Evolutionary conservation across 35 echinoderm and acorn worm genomes (phyloP).

Genomic region (Acanthaster planci): DNA sequence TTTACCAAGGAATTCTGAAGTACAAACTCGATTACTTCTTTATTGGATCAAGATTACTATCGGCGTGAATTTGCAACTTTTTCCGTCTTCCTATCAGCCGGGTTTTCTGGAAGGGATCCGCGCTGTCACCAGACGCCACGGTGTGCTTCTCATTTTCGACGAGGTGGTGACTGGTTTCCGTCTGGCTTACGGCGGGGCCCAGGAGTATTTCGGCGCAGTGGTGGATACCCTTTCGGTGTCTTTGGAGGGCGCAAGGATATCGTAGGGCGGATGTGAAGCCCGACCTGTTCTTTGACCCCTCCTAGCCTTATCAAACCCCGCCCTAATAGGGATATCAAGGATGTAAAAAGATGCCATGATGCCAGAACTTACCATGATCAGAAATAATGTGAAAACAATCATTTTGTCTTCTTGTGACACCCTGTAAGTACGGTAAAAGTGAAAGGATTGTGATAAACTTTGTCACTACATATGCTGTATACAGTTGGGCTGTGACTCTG

Average conservation of each 20-base stretch:
- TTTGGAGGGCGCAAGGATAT: background rate
- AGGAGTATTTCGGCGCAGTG: conserved; percentile 16
- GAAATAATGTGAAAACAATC: too few species aligned
- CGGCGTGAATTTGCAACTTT: background rate
- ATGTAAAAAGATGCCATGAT: too few species aligned
- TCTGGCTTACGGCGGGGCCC: background rate
- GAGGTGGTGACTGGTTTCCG: conserved; percentile 19
- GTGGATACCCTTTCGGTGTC: conserved; percentile 5
- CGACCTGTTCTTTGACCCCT: background rate
- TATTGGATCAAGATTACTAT: too few species aligned
- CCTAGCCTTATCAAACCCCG: background rate
- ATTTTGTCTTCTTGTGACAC: too few species aligned
- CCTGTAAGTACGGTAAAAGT: too few species aligned
- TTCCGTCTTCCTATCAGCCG: background rate
- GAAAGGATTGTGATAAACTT: too few species aligned
- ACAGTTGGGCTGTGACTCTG: too few species aligned
- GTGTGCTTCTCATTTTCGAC: background rate
- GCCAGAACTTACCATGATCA: too few species aligned
- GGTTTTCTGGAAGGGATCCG: background rate
- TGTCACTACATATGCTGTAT: too few species aligned
- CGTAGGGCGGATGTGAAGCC: background rate
- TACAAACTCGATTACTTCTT: too few species aligned
- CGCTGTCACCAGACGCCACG: background rate
- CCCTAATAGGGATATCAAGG: too few species aligned
- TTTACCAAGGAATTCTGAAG: too few species aligned